phyloP scores from a whole-genome alignment of 2,888 invertebrate genomes.

The Erynnis tages region DNA sequence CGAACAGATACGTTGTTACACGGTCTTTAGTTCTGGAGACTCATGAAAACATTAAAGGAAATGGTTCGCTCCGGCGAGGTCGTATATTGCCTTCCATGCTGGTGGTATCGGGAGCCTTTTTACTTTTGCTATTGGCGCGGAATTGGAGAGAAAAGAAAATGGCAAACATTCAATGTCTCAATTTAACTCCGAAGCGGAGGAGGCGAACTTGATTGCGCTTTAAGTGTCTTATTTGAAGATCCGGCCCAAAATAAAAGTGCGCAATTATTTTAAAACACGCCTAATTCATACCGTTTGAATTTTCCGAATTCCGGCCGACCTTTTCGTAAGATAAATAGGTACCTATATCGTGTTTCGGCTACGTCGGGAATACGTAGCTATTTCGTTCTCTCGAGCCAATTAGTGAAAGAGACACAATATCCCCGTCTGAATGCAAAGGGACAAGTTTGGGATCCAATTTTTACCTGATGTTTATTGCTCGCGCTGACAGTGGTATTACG shows the following conservation, averaged over 20 bases:
- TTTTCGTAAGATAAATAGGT: constrained; percentile 58
- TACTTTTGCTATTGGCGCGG: constrained; percentile 68
- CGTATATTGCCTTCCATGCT: constrained; percentile 66
- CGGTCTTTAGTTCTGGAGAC: constrained; percentile 71
- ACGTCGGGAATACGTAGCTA: constrained; percentile 36
- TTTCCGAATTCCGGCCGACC: constrained; percentile 43
- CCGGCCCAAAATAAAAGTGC: constrained; percentile 53
- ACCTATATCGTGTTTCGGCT: constrained; percentile 53
- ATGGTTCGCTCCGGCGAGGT: constrained; percentile 59
- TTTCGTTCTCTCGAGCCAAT: constrained; percentile 58
- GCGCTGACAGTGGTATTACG: constrained; percentile 70
- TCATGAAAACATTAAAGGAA: constrained; percentile 77
- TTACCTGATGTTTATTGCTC: constrained; percentile 74
- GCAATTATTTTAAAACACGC: constrained; percentile 59
- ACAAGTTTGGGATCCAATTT: constrained; percentile 66
- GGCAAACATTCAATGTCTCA: constrained; percentile 75
- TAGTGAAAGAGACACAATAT: constrained; percentile 67
- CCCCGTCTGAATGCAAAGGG: constrained; percentile 53
- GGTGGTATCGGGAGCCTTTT: constrained; percentile 68
- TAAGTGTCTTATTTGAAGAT: constrained; percentile 49
- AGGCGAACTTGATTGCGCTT: constrained; percentile 60
- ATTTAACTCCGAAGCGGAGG: constrained; percentile 53
- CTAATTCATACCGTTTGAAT: constrained; percentile 62
- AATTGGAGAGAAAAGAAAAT: constrained; percentile 73
- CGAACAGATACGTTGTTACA: constrained; percentile 74